Base-by-base conservation (phyloP, 2,797 vertebrate species). In the Kryptolebias ocellatus region DNA sequence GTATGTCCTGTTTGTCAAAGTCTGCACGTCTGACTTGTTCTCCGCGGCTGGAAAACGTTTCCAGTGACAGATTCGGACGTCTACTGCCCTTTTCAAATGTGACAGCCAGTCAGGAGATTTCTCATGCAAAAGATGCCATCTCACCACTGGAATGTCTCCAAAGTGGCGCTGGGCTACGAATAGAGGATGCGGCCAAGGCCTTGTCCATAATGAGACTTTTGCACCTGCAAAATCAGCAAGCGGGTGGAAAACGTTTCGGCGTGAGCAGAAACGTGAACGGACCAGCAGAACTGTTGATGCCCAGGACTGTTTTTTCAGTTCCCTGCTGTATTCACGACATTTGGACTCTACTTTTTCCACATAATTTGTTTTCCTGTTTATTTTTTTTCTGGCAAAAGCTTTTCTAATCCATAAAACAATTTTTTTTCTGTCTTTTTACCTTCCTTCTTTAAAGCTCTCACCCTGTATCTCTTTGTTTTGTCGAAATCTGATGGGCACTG, bases 401-500 rank as follows among this genome's bases (percentile, higher is more conserved):
- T 8, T 39, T 39, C 9, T 39, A 39, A 39, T 39, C 10, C 11
- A 12, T 39, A 39, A 39, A 39, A 39, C 9, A 3, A 39, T 8
- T 10, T 39, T 8, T 39, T 5, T 1, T 34, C 5, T 34, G 31
- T 34, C 5, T 34, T 34, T 34, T 24, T 34, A 6, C 31, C 9
- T 34, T 34, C 31, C 37, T 39, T 39, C 37, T 11, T 39, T 11
- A 39, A 11, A 39, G 37, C 37, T 10, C 0, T 39, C 37, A 39
- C 11, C 37, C 2, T 39, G 37, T 39, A 7, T 39, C 9, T 58
- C 27, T 75, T 60, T 59, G 28, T 58, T 27, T n/a, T 44, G 53
- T 27, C 31, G 44, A 34, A 69, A 27, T 53, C 62, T 50, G 64
- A 61, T 31, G 37, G 37, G 46, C 27, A 14, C 15, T 31, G 29